phyloP scores from a whole-genome alignment of 2,888 invertebrate species.

The Lithophane ornitopus region DNA sequence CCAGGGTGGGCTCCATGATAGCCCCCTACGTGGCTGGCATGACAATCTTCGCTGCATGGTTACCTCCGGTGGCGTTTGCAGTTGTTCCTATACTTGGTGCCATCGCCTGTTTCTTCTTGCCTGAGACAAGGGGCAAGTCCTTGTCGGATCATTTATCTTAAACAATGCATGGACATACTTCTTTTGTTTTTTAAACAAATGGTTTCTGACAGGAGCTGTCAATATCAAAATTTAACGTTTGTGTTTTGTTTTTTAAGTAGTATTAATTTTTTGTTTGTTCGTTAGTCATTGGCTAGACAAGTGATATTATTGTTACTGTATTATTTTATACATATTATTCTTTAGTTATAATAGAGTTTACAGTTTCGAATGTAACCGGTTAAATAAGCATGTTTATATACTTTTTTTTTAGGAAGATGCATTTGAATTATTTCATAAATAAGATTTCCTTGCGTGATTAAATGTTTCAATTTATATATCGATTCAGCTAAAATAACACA shows the following conservation, averaged over 20 bases:
- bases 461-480: constrained; percentile 23
- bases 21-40: constrained; percentile 90
- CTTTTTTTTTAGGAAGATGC: not conserved
- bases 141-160: constrained; percentile 66
- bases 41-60: constrained; percentile 61
- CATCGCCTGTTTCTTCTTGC: constrained; percentile 63
- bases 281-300: constrained; percentile 20
- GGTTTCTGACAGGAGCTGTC: constrained; percentile 1
- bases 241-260: constrained; percentile 1
- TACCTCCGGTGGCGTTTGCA: constrained; percentile 71
- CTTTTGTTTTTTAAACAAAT: not conserved
- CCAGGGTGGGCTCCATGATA: constrained; percentile 90
- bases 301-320: constrained; percentile 45
- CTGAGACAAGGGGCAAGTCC: constrained; percentile 72
- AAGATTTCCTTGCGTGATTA: not conserved
- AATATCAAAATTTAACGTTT: not conserved
- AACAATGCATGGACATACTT: not conserved
- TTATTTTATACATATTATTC: constrained; percentile 14
- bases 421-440: not conserved
- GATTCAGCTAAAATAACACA: constrained; percentile 5
- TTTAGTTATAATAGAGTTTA: constrained; percentile 10
- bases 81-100: constrained; percentile 69
- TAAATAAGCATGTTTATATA: constrained; percentile 17
- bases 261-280: constrained; percentile 19
- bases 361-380: constrained; percentile 22